phyloP scores from a whole-genome alignment of 1,140 invertebrate genomes.

The Heliothis virescens region DNA sequence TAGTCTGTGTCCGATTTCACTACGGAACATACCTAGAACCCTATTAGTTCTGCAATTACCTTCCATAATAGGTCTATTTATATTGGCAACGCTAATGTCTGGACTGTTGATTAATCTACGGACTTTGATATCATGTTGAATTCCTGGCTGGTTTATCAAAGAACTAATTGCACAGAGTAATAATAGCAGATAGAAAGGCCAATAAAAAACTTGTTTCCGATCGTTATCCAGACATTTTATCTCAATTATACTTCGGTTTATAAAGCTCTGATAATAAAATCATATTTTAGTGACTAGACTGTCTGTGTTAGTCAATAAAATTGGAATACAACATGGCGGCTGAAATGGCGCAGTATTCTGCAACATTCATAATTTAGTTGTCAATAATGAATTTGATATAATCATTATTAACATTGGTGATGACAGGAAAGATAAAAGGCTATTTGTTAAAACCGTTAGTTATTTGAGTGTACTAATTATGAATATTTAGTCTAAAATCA shows the following conservation, averaged over 20 bases:
- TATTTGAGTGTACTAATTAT: not conserved
- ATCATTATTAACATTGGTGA: conserved; percentile 23
- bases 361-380: conserved; percentile 22
- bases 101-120: conserved; percentile 35
- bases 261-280: conserved; percentile 46
- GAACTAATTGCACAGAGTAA: conserved; percentile 46
- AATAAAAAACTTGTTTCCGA: conserved; percentile 48
- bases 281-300: conserved; percentile 16
- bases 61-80: conserved; percentile 35
- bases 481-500: not conserved
- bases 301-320: conserved; percentile 22
- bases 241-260: conserved; percentile 36
- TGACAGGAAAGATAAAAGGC: conserved; percentile 13
- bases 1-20: conserved; percentile 27
- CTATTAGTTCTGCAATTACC: conserved; percentile 38
- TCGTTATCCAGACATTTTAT: conserved; percentile 37
- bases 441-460: conserved; percentile 5
- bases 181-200: conserved; percentile 48
- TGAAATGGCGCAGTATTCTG: conserved; percentile 25
- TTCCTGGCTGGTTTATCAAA: conserved; percentile 29
- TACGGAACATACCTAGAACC: conserved; percentile 8
- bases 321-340: conserved; percentile 6
- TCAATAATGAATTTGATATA: conserved; percentile 19
- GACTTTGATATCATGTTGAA: conserved; percentile 27
- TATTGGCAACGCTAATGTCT: conserved; percentile 26